These are phyloP conservation scores for Entomobrya proxima DNA, from an alignment of 2,888 invertebrate genomes.

Conservation along the genomic window DNA sequence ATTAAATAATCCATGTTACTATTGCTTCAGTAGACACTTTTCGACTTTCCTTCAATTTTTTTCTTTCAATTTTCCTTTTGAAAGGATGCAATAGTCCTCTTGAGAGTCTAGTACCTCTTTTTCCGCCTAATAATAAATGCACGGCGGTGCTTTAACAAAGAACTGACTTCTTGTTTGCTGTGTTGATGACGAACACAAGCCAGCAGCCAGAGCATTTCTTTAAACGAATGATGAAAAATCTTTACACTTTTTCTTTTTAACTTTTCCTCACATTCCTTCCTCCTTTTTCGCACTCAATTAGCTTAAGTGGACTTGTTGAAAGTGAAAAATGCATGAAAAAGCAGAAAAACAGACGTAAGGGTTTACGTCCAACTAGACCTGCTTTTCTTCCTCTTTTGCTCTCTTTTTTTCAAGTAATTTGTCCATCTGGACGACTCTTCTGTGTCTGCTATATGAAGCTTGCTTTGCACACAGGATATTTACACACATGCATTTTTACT, in stretches of 20 bases:
- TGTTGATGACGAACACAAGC: neutral
- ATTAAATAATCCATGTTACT: neutral
- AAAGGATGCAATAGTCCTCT: neutral
- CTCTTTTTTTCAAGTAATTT: conserved; percentile 18
- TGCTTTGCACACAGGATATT: neutral
- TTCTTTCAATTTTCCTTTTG: neutral
- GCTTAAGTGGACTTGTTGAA: conserved; percentile 57
- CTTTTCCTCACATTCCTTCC: neutral
- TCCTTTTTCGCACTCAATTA: conserved; percentile 55
- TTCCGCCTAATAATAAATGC: no score
- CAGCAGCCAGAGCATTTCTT: neutral
- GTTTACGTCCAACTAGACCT: neutral
- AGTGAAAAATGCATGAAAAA: conserved; percentile 49
- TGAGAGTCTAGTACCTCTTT: neutral
- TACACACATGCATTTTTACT: neutral
- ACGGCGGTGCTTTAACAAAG: neutral
- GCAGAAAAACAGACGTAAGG: neutral
- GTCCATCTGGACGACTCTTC: conserved; percentile 4
- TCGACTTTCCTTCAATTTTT: neutral
- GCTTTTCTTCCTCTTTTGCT: neutral
- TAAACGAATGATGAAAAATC: neutral
- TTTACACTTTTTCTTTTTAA: neutral
- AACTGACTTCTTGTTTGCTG: neutral
- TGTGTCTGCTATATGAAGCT: neutral
- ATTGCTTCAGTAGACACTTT: neutral